phyloP scores from a whole-genome alignment of 2,888 invertebrate genomes.

The Amblyjoppa fuscipennis region DNA sequence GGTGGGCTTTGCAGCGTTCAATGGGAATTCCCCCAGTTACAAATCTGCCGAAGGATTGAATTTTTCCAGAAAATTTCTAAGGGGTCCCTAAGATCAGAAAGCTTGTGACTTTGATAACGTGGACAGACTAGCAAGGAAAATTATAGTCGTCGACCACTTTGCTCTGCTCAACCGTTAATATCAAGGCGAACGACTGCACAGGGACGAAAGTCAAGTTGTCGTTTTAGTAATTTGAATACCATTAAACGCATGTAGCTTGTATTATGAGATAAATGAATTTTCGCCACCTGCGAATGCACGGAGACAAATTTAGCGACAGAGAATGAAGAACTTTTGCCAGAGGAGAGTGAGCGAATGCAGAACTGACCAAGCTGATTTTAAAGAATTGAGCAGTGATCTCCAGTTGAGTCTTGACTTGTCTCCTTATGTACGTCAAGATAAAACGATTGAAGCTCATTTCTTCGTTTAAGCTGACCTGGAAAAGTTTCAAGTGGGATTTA shows the following conservation, averaged over 20 bases:
- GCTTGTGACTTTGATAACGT: background rate
- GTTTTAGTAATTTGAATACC: constrained; percentile 22
- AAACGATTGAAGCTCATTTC: background rate
- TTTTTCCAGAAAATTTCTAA: background rate
- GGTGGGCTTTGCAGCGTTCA: background rate
- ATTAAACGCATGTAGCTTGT: background rate
- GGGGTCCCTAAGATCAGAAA: background rate
- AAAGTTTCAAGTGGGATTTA: too few relatives aligned
- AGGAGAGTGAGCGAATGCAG: background rate
- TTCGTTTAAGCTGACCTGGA: too few relatives aligned
- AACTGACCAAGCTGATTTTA: background rate
- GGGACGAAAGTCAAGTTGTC: constrained; percentile 37
- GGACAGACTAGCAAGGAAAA: background rate
- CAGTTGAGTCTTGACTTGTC: background rate
- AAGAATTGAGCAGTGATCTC: background rate
- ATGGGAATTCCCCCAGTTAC: constrained; percentile 1
- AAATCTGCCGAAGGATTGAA: background rate
- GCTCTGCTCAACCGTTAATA: background rate
- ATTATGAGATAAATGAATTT: background rate
- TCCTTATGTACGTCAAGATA: background rate
- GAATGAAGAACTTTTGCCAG: background rate
- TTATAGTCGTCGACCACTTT: background rate
- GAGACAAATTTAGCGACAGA: background rate
- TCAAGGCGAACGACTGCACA: constrained; percentile 48
- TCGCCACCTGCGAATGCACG: background rate